phyloP scores from a whole-genome alignment of 2,888 invertebrate genomes.

The Achlya flavicornis region DNA sequence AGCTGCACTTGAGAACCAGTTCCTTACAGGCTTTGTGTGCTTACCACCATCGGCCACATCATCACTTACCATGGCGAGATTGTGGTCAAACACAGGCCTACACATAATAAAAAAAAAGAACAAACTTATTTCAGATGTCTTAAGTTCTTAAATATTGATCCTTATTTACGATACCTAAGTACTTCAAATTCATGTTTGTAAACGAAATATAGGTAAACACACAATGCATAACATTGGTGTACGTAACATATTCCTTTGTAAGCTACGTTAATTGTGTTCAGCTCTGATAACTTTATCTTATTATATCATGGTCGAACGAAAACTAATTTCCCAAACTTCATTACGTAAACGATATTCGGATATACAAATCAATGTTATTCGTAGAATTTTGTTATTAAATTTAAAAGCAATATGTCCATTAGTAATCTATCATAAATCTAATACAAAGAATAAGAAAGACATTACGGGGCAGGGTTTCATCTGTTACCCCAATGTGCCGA shows the following conservation, averaged over 20 bases:
- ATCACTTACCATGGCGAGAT: no score
- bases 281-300: neutral
- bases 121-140: no score
- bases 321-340: slow-evolving; percentile 13
- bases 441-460: slow-evolving; percentile 57
- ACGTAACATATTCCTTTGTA: slow-evolving; percentile 6
- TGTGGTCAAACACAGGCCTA: no score
- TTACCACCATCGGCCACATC: no score
- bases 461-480: slow-evolving; percentile 54
- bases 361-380: neutral
- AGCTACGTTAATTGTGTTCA: neutral
- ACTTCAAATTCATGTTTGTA: neutral
- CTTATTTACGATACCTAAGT: neutral
- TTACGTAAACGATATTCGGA: slow-evolving; percentile 6
- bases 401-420: slow-evolving; percentile 24
- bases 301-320: neutral
- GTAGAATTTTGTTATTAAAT: slow-evolving; percentile 21
- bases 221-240: neutral
- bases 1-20: no score
- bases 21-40: no score
- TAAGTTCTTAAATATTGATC: no score
- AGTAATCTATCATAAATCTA: slow-evolving; percentile 61
- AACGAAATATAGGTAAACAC: slow-evolving; percentile 4
- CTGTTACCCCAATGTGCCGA: slow-evolving; percentile 64
- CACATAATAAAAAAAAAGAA: no score